Percentiles rank a stretch among this genome's conserved stretches.
Conservation (phyloP, 2,797 vertebrate species). For the Arremon aurantiirostris region DNA sequence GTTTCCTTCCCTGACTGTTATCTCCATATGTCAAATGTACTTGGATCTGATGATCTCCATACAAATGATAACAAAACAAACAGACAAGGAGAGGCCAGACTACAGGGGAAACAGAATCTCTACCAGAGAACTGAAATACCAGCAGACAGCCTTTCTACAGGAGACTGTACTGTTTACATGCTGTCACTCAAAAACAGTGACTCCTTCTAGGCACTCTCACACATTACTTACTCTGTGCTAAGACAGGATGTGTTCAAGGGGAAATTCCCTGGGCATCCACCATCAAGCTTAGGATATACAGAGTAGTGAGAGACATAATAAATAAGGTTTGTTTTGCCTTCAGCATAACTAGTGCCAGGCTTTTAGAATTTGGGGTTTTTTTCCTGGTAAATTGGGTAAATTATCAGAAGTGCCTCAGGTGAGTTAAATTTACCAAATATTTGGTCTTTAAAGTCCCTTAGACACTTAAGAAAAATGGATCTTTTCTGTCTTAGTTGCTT, state of each 20-base stretch:
- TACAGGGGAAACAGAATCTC: slow-evolving; percentile 31
- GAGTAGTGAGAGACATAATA: neutral
- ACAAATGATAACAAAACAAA: slow-evolving; percentile 52
- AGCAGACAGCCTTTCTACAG: slow-evolving; percentile 21
- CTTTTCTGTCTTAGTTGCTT: neutral
- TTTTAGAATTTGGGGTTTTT: neutral
- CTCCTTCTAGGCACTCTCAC: neutral
- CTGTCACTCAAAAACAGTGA: neutral
- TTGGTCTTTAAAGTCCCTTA: neutral
- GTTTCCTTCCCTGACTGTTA: slow-evolving; percentile 56
- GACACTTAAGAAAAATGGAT: neutral
- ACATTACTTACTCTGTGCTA: neutral
- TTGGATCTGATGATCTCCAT: slow-evolving; percentile 54
- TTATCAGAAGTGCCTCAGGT: neutral
- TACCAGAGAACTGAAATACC: neutral
- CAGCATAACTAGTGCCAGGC: neutral
- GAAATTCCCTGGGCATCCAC: neutral
- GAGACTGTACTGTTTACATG: neutral
- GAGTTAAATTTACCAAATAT: neutral
- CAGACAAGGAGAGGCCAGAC: slow-evolving; percentile 51
- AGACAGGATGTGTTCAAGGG: neutral
- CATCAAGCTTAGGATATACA: neutral
- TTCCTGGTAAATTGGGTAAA: neutral
- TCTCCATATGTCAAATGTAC: slow-evolving; percentile 58
- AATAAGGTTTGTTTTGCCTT: neutral